These are phyloP conservation scores for Megamerina dolium DNA, from an alignment of 2,888 invertebrate genomes.

Conservation along the genomic window DNA sequence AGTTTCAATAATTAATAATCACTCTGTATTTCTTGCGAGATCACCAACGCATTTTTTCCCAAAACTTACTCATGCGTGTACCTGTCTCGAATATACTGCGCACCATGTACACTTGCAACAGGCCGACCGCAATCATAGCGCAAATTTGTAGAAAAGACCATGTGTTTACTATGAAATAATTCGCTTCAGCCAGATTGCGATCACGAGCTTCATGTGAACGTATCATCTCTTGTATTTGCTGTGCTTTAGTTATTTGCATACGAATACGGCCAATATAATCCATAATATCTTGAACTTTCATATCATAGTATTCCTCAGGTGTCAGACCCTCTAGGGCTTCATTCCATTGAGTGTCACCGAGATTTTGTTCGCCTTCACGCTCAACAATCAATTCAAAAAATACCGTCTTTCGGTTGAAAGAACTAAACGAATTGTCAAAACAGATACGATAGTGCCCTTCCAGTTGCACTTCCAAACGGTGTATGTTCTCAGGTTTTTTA, in stretches of 20 bases:
- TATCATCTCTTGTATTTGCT: slow-evolving; percentile 63
- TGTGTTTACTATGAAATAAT: slow-evolving; percentile 72
- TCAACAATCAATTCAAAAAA: slow-evolving; percentile 73
- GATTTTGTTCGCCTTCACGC: slow-evolving; percentile 54
- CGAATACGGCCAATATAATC: slow-evolving; percentile 61
- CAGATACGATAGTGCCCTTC: slow-evolving; percentile 78
- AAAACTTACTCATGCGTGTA: slow-evolving; percentile 42
- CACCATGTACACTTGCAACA: slow-evolving; percentile 72
- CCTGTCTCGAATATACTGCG: slow-evolving; percentile 69
- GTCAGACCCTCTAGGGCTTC: slow-evolving; percentile 45
- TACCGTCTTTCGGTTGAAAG: slow-evolving; percentile 76
- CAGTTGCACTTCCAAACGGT: slow-evolving; percentile 55
- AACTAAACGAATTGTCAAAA: slow-evolving; percentile 80
- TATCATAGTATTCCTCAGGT: slow-evolving; percentile 55
- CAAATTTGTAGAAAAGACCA: slow-evolving; percentile 59
- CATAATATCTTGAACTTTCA: slow-evolving; percentile 60
- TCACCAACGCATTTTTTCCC: slow-evolving; percentile 46
- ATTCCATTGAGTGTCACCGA: slow-evolving; percentile 47
- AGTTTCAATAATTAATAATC: too few relatives aligned
- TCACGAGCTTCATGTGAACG: slow-evolving; percentile 74
- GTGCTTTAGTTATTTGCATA: slow-evolving; percentile 56
- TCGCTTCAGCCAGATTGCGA: slow-evolving; percentile 73
- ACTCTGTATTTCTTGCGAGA: too few relatives aligned
- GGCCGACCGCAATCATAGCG: slow-evolving; percentile 67
- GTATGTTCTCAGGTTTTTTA: slow-evolving; percentile 66